Evolutionary conservation across 2,797 vertebrate genomes (phyloP).

Genomic region (Pseudocheirus occidentalis): DNA sequence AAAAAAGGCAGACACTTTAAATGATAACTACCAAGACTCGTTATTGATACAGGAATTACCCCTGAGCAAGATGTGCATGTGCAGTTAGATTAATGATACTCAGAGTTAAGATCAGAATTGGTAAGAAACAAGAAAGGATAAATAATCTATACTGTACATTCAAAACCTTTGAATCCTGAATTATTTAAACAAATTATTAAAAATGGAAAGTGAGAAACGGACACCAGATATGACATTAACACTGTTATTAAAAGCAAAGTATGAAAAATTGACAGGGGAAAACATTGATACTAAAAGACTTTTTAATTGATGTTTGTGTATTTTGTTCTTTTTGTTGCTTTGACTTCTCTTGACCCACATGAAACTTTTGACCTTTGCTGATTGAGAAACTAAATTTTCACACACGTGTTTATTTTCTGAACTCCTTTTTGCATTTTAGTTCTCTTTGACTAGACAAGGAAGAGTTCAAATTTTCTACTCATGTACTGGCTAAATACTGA

Average conservation of each 20-base stretch:
- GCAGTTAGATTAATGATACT: too few relatives aligned
- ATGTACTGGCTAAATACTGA: background rate
- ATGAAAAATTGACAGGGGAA: background rate
- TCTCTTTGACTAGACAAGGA: background rate
- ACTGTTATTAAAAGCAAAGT: background rate
- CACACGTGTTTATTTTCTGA: background rate
- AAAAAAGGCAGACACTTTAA: too few relatives aligned
- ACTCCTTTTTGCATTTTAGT: background rate
- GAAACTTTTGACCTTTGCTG: background rate
- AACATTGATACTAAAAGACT: background rate
- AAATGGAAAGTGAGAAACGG: background rate
- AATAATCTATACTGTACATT: too few relatives aligned
- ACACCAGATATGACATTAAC: background rate
- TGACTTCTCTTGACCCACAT: background rate
- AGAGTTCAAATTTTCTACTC: background rate
- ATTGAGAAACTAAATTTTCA: background rate
- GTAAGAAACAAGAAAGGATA: too few relatives aligned
- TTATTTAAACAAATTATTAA: background rate
- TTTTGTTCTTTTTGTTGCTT: background rate
- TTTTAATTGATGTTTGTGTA: background rate
- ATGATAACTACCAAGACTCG: too few relatives aligned
- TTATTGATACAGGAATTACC: too few relatives aligned
- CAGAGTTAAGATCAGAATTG: too few relatives aligned
- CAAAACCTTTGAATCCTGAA: too few relatives aligned
- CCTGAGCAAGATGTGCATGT: too few relatives aligned